Evolutionary conservation across 2,888 invertebrate species (phyloP).

Genomic region (Caenorhabditis afra): DNA sequence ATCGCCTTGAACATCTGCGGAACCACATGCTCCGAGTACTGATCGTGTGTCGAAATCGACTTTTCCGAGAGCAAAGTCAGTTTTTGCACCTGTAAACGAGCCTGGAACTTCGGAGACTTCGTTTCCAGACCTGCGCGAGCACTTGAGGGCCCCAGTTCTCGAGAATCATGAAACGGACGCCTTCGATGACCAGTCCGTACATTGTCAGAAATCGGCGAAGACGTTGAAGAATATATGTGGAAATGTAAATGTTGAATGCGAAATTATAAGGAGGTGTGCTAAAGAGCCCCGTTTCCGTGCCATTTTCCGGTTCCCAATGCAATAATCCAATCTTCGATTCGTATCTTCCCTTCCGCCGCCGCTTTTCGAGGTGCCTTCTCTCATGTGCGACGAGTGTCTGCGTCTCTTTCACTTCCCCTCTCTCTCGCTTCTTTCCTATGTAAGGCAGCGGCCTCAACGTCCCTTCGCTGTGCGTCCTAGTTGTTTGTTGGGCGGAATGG

Average conservation of each 20-base stretch:
- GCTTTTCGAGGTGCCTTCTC: background rate
- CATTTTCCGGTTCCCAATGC: constrained; percentile 35
- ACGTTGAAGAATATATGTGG: background rate
- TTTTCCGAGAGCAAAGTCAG: constrained; percentile 61
- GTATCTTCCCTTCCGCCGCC: constrained; percentile 2
- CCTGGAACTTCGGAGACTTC: no score
- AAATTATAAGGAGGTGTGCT: background rate
- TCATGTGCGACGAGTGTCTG: constrained; percentile 26
- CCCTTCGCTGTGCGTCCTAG: constrained; percentile 5
- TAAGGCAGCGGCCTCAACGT: constrained; percentile 12
- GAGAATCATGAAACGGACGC: constrained; percentile 70
- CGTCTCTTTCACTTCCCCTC: constrained; percentile 35
- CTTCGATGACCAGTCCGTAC: constrained; percentile 76
- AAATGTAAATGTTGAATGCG: constrained; percentile 6
- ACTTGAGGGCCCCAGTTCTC: constrained; percentile 70
- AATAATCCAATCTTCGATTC: constrained; percentile 48
- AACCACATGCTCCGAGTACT: constrained; percentile 72
- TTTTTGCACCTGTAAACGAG: constrained; percentile 60
- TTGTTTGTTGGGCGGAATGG: constrained; percentile 8
- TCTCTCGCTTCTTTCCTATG: constrained; percentile 23
- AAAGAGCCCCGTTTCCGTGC: constrained; percentile 36
- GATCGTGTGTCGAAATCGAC: constrained; percentile 73
- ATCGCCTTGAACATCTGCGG: constrained; percentile 71
- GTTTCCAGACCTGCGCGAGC: constrained; percentile 64
- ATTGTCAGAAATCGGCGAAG: constrained; percentile 36